phyloP scores from a whole-genome alignment of 2,113 vertebrate species.

The Rhadina sibilatrix region DNA sequence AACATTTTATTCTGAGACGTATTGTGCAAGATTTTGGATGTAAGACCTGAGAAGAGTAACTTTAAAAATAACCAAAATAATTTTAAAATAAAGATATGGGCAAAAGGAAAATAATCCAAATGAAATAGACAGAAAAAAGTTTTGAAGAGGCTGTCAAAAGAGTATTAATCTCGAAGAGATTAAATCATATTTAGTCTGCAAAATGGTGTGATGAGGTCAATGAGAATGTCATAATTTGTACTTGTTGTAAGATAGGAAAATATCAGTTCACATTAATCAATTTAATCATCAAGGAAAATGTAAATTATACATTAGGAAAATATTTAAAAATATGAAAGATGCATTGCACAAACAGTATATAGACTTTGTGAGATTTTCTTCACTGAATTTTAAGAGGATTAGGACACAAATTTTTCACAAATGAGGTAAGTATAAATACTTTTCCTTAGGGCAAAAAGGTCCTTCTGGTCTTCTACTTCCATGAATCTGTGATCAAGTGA shows the following conservation, averaged over 20 bases:
- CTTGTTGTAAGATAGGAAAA: not conserved
- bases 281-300: not conserved
- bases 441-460: not conserved
- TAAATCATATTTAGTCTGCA: not conserved
- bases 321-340: not conserved
- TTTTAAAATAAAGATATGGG: not conserved
- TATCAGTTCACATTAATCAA: not conserved
- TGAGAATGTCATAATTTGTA: not conserved
- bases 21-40: not conserved
- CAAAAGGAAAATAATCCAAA: not conserved
- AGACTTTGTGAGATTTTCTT: not conserved
- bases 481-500: not conserved
- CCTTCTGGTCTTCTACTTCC: not conserved
- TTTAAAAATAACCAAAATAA: not conserved
- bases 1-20: not conserved
- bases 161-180: not conserved
- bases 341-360: not conserved
- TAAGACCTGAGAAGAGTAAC: not conserved
- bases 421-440: not conserved
- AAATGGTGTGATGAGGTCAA: not conserved
- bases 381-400: not conserved
- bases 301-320: not conserved
- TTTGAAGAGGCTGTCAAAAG: not conserved
- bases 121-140: not conserved
- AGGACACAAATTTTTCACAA: not conserved